These are phyloP conservation scores for Melanostigma gelatinosum DNA, from an alignment of 2,113 vertebrate species.

Conservation along the genomic window DNA sequence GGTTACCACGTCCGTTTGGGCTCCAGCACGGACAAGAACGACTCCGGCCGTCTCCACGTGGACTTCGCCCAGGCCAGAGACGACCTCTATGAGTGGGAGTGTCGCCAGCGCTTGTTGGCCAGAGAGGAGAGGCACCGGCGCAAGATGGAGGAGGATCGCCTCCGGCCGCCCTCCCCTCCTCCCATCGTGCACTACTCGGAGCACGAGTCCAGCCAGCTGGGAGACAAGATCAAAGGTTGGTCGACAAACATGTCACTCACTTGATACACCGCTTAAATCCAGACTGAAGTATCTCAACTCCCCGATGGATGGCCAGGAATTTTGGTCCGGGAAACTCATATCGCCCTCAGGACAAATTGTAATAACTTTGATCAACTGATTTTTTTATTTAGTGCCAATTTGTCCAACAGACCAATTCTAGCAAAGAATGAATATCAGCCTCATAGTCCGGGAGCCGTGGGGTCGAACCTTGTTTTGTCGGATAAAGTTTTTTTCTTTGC, in stretches of 20 bases:
- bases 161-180: conserved; percentile 60
- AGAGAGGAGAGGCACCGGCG: conserved; percentile 93
- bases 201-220: conserved; percentile 87
- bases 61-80: conserved; percentile 96
- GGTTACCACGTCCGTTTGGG: conserved; percentile 86
- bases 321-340: not conserved
- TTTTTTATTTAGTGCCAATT: not conserved
- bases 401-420: not conserved
- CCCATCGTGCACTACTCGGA: conserved; percentile 90
- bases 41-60: conserved; percentile 93
- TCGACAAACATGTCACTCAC: not conserved
- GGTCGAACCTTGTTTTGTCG: too few species aligned
- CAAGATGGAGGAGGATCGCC: conserved; percentile 86
- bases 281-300: not conserved
- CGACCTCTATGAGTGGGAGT: conserved; percentile 98
- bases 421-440: not conserved
- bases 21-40: conserved; percentile 93
- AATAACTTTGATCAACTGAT: not conserved
- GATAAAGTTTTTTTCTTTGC: too few species aligned
- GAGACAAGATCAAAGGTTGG: conserved; percentile 89
- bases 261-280: not conserved
- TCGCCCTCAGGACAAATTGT: not conserved
- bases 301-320: not conserved
- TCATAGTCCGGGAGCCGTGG: too few species aligned
- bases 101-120: conserved; percentile 94